Evolutionary conservation across 2,888 invertebrate genomes (phyloP), one percentile per base, ranked within the genome.

Genomic region (Sarcophaga subvicina): DNA sequence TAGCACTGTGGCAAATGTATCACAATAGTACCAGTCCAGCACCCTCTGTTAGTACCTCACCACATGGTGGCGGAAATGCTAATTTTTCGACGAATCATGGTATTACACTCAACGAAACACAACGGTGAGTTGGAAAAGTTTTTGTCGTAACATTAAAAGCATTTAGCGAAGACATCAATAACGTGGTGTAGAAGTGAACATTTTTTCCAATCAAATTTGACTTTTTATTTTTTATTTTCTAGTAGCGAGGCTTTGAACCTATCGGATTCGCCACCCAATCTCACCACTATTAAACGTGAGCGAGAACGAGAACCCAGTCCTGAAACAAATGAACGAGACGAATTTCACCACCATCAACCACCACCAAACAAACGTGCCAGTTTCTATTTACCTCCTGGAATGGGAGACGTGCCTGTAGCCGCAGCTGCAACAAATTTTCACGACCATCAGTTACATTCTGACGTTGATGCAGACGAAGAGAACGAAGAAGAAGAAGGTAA

Each of bases 1-100:
- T 97, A 89, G 96, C 96, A 0, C 94, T 98, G 37, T 97, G 97
- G 97, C 97, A 96, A 88, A 95, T 97, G 90, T 97, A 97, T 94
- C 96, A 96, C 93, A 96, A 96, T 91, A 95, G 95, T 93, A 95
- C 93, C 91, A 94, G 90, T 92, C 95, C 95, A 90, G 92, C 94
- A 91, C 88, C 94, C 89, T 89, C 92, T 89, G 91, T 93, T 89
- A 90, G 94, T 88, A 92, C 94, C 71, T 94, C 94, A 84, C 93
- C 94, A 66, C 93, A 91, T 70, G 90, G 90, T 59, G 82, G 78
- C 3, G 86, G 47, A 59, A 66, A 66, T 76, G 63, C 60, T 17
- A 67, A 62, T 17, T 66, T 64, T 59, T 25, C 67, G 37, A 60
- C 62, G 6, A 54, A 6, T 67, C 80, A 64, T 22, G 80, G 47